phyloP scores from a whole-genome alignment of 2,113 vertebrate genomes.

The Oostethus manadensis region DNA sequence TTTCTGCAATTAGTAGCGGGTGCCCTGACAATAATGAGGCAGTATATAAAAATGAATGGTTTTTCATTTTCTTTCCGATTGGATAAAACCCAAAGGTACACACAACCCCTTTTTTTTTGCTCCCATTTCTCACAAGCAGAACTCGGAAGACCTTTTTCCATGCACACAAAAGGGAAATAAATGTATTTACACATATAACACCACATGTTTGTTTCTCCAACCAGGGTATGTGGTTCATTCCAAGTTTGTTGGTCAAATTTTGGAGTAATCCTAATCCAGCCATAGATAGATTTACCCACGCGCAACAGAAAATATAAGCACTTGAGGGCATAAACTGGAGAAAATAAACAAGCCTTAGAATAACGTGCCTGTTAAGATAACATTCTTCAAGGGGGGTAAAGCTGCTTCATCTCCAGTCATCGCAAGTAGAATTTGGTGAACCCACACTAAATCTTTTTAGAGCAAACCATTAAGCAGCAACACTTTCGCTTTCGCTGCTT shows the following conservation, averaged over 20 bases:
- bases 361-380: conserved; percentile 4
- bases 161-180: no score
- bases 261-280: neutral
- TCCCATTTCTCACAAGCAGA: no score
- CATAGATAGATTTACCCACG: neutral
- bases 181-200: no score
- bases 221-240: neutral
- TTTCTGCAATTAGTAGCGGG: no score
- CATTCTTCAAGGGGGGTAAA: conserved; percentile 17
- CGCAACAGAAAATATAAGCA: neutral
- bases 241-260: conserved; percentile 2
- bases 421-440: conserved; percentile 27
- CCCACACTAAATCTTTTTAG: conserved; percentile 26
- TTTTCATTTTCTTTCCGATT: no score
- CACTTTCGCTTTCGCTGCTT: conserved; percentile 44
- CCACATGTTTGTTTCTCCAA: no score
- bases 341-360: conserved; percentile 9
- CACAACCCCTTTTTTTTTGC: no score
- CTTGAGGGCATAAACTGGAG: neutral
- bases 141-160: no score
- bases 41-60: no score
- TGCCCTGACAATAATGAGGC: no score
- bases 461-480: conserved; percentile 15
- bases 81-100: no score
- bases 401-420: conserved; percentile 19